Base-by-base conservation (phyloP, 2,113 vertebrate species). In the Peromyscus polionotus region DNA sequence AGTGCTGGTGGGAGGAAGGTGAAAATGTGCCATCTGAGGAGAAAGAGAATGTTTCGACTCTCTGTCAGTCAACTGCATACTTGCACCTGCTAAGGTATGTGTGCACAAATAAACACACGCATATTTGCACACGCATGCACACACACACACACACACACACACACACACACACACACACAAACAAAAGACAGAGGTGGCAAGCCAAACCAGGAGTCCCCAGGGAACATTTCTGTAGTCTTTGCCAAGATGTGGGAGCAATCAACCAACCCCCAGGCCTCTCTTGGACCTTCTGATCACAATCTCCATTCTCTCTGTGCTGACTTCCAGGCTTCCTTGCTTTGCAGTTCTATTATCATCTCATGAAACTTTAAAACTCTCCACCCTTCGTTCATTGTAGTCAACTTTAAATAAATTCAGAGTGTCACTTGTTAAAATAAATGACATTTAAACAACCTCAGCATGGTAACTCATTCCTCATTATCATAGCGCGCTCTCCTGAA, bases 351-450 rank as follows among this genome's bases (percentile, higher is more conserved):
- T 97, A 97, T 86, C 88, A 76, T 97, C 95, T 97, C 97, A 97
- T 98, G 94, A 97, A 98, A 98, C 97, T 97, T 98, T 98, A 97
- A 98, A 97, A 97, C 96, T 96, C 97, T 95, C 97, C 93, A 97
- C 96, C 95, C 90, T 97, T 97, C 96, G 90, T 97, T 98, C 97
- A 97, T 96, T 97, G 96, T 94, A 97, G 95, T 98, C 96, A 98
- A 98, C 97, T 97, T 97, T 97, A 97, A 98, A 96, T 97, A 98
- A 98, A 98, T 98, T 96, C 95, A 81, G 92, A 96, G 91, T 97
- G 97, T 98, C 96, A 97, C 97, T 98, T 98, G 97, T 98, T 98
- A 98, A 97, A 98, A 98, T 97, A 97, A 97, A 98, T 97, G 97
- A 97, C 97, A 97, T 97, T 98, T 97, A 97, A 98, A 98, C 96